These are phyloP conservation scores for Tachina lurida DNA, from an alignment of 2,888 invertebrate genomes.

Conservation along the genomic window DNA sequence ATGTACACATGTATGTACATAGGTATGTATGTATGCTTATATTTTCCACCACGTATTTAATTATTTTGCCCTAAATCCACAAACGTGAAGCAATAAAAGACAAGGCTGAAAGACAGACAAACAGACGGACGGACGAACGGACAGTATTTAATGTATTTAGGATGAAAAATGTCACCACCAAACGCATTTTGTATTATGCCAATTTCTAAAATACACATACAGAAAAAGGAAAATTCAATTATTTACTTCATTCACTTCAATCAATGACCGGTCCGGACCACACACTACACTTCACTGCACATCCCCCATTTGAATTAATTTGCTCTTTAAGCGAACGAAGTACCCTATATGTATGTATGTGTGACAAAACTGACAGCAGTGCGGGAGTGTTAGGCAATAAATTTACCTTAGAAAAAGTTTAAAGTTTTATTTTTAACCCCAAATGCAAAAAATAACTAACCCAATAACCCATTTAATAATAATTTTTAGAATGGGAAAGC, in stretches of 20 bases:
- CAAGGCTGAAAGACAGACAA: not conserved
- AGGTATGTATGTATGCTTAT: not conserved
- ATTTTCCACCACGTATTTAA: conserved; percentile 35
- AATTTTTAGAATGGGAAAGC: not conserved
- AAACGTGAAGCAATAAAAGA: conserved; percentile 12
- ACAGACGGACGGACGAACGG: not conserved
- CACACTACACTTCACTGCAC: conserved; percentile 42
- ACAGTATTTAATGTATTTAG: not conserved
- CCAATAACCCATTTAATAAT: not conserved
- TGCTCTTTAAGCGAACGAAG: conserved; percentile 26
- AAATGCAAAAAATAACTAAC: not conserved
- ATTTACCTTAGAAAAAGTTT: conserved; percentile 18
- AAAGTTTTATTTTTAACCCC: conserved; percentile 10
- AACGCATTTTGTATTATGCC: conserved; percentile 13
- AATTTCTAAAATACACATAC: conserved; percentile 18
- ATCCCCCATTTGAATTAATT: conserved; percentile 50
- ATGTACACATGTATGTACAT: too few relatives aligned
- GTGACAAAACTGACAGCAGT: conserved; percentile 41
- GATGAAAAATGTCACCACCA: conserved; percentile 49
- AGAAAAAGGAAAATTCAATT: conserved; percentile 57
- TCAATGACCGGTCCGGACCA: conserved; percentile 45
- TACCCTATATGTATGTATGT: conserved; percentile 34
- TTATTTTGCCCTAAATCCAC: conserved; percentile 31
- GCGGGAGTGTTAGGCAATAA: conserved; percentile 16
- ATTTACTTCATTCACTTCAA: conserved; percentile 60